phyloP scores from a whole-genome alignment of 2,888 invertebrate species.

The Mechanitis mazaeus region DNA sequence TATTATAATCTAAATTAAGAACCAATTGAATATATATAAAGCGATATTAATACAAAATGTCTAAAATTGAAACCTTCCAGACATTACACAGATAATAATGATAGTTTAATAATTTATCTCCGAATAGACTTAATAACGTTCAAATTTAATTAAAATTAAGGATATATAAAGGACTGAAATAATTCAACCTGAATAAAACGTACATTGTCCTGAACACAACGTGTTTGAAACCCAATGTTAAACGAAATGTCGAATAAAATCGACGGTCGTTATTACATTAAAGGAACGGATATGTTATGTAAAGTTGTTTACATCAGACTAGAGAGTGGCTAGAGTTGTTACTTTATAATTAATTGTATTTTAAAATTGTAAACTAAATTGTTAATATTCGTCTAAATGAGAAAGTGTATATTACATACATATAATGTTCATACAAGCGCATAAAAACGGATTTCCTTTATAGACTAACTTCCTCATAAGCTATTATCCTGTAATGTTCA shows the following conservation, averaged over 20 bases:
- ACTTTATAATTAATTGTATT: not conserved
- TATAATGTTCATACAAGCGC: no score
- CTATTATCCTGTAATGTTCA: no score
- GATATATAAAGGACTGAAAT: conserved; percentile 1
- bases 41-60: no score
- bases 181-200: not conserved
- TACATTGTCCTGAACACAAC: conserved; percentile 2
- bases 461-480: not conserved
- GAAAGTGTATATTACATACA: no score
- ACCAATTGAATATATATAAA: no score
- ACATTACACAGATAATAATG: no score
- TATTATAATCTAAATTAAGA: no score
- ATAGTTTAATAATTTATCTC: not conserved
- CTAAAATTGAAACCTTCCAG: no score
- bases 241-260: conserved; percentile 2
- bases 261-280: not conserved
- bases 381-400: not conserved
- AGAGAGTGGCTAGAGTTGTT: not conserved
- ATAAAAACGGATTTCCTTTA: not conserved
- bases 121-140: not conserved
- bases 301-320: no score
- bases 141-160: conserved; percentile 6
- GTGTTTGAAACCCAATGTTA: not conserved
- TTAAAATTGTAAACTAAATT: no score
- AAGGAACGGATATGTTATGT: not conserved